These are phyloP conservation scores for Anser cygnoides DNA, from an alignment of 2,113 vertebrate species.

Conservation along the genomic window DNA sequence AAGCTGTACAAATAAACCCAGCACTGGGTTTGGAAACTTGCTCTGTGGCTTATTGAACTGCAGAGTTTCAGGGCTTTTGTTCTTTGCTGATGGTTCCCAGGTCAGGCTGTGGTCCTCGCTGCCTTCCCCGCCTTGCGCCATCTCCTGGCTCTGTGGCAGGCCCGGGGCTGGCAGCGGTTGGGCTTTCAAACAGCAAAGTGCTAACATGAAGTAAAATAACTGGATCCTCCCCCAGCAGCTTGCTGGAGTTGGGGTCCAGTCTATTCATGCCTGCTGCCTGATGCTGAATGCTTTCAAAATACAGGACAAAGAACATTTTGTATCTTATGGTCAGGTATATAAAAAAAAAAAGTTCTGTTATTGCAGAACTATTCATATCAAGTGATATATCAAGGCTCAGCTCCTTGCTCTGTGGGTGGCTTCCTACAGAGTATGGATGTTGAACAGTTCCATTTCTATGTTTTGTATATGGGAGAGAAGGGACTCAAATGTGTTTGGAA, in stretches of 20 bases:
- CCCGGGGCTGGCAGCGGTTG: neutral
- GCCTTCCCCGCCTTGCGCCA: neutral
- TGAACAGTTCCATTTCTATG: conserved; percentile 61
- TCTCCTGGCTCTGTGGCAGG: neutral
- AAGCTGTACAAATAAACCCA: conserved; percentile 59
- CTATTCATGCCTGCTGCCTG: neutral
- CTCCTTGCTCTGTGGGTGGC: conserved; percentile 59
- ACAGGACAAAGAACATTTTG: conserved; percentile 39
- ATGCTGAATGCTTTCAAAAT: conserved; percentile 12
- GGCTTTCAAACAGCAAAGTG: neutral
- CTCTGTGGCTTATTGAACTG: conserved; percentile 19
- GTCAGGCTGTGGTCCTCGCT: neutral
- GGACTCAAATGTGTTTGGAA: conserved; percentile 37
- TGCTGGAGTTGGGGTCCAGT: neutral
- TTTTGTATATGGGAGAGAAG: conserved; percentile 53
- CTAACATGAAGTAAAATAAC: neutral
- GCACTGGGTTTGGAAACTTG: conserved; percentile 11
- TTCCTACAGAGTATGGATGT: conserved; percentile 38
- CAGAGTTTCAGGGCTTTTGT: conserved; percentile 20
- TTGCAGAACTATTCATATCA: conserved; percentile 9
- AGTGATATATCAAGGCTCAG: conserved; percentile 23
- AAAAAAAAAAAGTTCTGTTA: neutral
- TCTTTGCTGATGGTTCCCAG: neutral
- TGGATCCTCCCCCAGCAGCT: neutral
- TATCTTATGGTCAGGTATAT: conserved; percentile 38